These are phyloP conservation scores for Neosilurus mollespiculum DNA, from an alignment of 2,797 vertebrate genomes.

Conservation along the genomic window DNA sequence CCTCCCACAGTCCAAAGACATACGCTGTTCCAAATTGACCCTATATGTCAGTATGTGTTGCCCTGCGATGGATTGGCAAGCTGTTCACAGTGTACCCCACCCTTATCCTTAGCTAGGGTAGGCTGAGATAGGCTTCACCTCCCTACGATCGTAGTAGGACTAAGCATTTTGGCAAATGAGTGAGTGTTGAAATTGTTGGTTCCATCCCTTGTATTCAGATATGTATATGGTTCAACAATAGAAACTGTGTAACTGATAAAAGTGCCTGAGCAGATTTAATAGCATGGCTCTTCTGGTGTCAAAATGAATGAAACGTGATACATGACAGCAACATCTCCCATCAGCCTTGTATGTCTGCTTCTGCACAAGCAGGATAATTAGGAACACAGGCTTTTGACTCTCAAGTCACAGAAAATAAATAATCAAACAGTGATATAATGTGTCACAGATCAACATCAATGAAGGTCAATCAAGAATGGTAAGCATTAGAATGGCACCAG, in stretches of 20 bases:
- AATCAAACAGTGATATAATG: slow-evolving; percentile 59
- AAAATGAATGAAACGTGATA: slow-evolving; percentile 61
- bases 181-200: slow-evolving; percentile 27
- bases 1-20: too few species aligned
- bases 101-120: too few species aligned
- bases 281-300: slow-evolving; percentile 58
- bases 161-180: too few species aligned
- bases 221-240: slow-evolving; percentile 57
- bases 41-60: too few species aligned
- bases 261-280: slow-evolving; percentile 54
- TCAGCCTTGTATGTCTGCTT: slow-evolving; percentile 36
- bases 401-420: slow-evolving; percentile 53
- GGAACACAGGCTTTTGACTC: slow-evolving; percentile 51
- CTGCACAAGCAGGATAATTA: slow-evolving; percentile 52
- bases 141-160: too few species aligned
- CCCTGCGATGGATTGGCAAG: too few species aligned
- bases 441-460: slow-evolving; percentile 61
- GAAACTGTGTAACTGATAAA: slow-evolving; percentile 52
- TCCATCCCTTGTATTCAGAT: neutral
- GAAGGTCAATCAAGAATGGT: slow-evolving; percentile 56
- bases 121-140: too few species aligned
- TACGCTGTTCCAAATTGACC: too few species aligned
- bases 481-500: too few species aligned
- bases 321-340: slow-evolving; percentile 54
- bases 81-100: too few species aligned